A percentile compares a stretch with the other conserved stretches of the same genome.
Conservation (phyloP, 2,113 vertebrate genomes). For the Ophthalmolycus amberensis region DNA sequence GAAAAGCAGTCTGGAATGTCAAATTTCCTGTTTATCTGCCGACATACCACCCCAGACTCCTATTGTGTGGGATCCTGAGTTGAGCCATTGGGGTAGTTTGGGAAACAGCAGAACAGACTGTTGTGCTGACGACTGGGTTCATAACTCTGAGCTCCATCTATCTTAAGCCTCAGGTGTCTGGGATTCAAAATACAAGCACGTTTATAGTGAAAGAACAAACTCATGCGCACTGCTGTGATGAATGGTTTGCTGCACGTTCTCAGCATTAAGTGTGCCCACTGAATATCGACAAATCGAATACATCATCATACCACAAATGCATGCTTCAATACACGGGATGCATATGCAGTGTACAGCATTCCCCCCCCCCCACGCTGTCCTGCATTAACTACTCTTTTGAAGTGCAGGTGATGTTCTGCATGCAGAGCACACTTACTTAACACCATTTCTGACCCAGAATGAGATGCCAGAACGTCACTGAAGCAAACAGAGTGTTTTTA, state of each 20-base stretch:
- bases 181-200: conserved; percentile 16
- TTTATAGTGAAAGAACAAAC: background rate
- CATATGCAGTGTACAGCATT: background rate
- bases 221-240: background rate
- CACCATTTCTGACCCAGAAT: conserved; percentile 10
- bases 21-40: conserved; percentile 72
- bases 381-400: background rate
- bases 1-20: conserved; percentile 66
- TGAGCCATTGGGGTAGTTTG: conserved; percentile 2
- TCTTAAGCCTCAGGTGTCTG: conserved; percentile 14
- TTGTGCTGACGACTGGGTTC: conserved; percentile 24
- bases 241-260: background rate
- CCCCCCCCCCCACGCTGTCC: background rate
- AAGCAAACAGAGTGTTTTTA: conserved; percentile 26
- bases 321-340: background rate
- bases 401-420: background rate
- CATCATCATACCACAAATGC: background rate
- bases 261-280: conserved; percentile 10
- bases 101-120: conserved; percentile 31
- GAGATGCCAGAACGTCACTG: conserved; percentile 11
- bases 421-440: conserved; percentile 14
- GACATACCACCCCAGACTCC: conserved; percentile 37
- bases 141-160: conserved; percentile 14
- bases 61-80: conserved; percentile 40
- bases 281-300: background rate